Evolutionary conservation across 2,888 invertebrate genomes (phyloP).

Genomic region (Polydrusus tereticollis): DNA sequence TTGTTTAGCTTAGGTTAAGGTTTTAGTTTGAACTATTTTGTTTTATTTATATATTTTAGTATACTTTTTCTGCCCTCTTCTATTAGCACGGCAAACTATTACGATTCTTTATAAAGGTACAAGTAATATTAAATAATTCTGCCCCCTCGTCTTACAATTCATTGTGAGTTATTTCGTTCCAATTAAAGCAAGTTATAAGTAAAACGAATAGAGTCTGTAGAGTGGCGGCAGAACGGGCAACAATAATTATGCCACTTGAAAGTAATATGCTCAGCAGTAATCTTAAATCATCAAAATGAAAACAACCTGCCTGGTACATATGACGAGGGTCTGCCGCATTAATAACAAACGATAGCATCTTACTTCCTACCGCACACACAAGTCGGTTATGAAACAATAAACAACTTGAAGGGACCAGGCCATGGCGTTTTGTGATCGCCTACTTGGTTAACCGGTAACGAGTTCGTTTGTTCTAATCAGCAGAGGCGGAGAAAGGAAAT

Average conservation of each 20-base stretch:
- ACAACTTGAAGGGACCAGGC: constrained; percentile 52
- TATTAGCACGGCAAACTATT: too few relatives aligned
- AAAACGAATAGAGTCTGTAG: background rate
- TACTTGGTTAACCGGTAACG: constrained; percentile 4
- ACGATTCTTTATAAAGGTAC: too few relatives aligned
- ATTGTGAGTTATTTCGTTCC: background rate
- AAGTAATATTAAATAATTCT: too few relatives aligned
- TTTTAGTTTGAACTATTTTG: too few relatives aligned
- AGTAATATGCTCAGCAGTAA: constrained; percentile 57
- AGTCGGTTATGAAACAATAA: constrained; percentile 63
- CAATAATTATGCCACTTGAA: constrained; percentile 62
- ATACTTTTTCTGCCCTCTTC: too few relatives aligned
- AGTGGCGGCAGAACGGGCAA: constrained; percentile 40
- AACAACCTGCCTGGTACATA: constrained; percentile 61
- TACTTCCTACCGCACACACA: constrained; percentile 59
- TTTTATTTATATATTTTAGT: too few relatives aligned
- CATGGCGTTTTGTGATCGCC: background rate
- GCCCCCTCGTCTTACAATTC: background rate
- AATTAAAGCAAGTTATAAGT: background rate
- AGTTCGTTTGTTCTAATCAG: constrained; percentile 15
- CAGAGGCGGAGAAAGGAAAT: constrained; percentile 1
- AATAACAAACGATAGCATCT: constrained; percentile 56
- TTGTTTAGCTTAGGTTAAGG: too few relatives aligned
- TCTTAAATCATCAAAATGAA: constrained; percentile 65
- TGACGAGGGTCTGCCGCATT: constrained; percentile 63